Percentiles rank a stretch among this genome's conserved stretches.
These are phyloP conservation scores for Cremastinae sp. DNA, from an alignment of 2,888 invertebrate genomes.

Conservation along the genomic window DNA sequence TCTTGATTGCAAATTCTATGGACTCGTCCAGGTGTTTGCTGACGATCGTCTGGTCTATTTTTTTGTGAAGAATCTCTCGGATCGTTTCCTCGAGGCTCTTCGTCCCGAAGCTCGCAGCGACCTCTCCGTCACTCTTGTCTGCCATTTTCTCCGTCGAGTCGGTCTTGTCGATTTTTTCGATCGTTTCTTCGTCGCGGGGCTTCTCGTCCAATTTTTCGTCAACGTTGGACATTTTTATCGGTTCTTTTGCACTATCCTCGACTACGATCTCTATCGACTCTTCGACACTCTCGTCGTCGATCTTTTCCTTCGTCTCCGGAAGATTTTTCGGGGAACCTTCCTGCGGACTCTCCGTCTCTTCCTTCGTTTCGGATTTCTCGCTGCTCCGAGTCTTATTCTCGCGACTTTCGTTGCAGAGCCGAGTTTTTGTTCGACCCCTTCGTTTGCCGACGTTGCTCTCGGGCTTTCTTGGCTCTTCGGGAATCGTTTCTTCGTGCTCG, in stretches of 20 bases:
- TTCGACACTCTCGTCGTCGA: neutral
- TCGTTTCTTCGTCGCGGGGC: constrained; percentile 30
- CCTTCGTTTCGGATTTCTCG: constrained; percentile 31
- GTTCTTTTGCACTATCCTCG: constrained; percentile 13
- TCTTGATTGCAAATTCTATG: constrained; percentile 26
- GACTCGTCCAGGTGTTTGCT: constrained; percentile 28
- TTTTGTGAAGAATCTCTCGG: constrained; percentile 10
- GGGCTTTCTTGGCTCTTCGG: constrained; percentile 25
- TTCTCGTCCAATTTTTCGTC: constrained; percentile 28
- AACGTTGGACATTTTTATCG: constrained; percentile 31
- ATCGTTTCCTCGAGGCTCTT: constrained; percentile 31
- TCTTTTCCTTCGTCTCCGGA: neutral
- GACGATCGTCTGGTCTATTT: constrained; percentile 20
- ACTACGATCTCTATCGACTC: constrained; percentile 8
- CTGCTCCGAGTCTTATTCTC: no score
- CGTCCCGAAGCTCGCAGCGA: no score
- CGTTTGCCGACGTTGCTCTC: constrained; percentile 51
- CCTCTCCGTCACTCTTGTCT: no score
- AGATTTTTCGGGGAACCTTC: no score
- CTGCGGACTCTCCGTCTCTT: no score
- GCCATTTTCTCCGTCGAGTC: constrained; percentile 19
- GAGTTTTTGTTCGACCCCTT: constrained; percentile 49
- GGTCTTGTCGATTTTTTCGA: neutral
- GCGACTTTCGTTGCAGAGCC: constrained; percentile 38
- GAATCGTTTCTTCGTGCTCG: constrained; percentile 16